Evolutionary conservation across 2,113 vertebrate genomes (phyloP).

Genomic region (Channa maculata): DNA sequence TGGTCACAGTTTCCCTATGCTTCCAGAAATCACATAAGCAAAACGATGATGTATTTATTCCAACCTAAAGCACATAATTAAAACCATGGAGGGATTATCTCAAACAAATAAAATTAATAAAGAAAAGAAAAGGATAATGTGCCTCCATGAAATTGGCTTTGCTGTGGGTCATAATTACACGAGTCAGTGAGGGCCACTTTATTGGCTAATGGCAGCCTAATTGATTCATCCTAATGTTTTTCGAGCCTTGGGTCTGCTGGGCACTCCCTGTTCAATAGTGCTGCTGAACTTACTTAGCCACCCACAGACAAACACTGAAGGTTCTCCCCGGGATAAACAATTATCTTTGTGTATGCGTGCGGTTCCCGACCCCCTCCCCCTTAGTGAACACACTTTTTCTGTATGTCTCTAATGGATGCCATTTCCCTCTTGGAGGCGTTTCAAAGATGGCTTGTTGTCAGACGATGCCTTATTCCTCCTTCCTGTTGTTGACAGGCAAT

Average conservation of each 20-base stretch:
- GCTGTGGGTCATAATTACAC: constrained; percentile 85
- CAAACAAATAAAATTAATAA: constrained; percentile 83
- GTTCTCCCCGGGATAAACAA: constrained; percentile 77
- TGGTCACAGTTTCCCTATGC: constrained; percentile 1
- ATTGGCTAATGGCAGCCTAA: constrained; percentile 83
- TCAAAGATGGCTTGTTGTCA: constrained; percentile 78
- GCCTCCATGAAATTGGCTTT: constrained; percentile 75
- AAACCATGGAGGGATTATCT: constrained; percentile 79
- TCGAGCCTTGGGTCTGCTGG: constrained; percentile 72
- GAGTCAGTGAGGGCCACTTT: constrained; percentile 81
- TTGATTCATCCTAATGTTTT: constrained; percentile 84
- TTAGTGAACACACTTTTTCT: constrained; percentile 50
- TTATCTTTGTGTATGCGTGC: constrained; percentile 58
- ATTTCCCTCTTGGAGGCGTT: constrained; percentile 75
- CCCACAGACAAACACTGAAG: constrained; percentile 71
- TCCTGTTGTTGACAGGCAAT: constrained; percentile 66
- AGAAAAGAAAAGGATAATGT: constrained; percentile 69
- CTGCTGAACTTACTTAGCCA: constrained; percentile 74
- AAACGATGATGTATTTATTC: constrained; percentile 77
- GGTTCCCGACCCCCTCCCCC: constrained; percentile 23
- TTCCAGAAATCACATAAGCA: constrained; percentile 20
- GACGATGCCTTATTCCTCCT: constrained; percentile 57
- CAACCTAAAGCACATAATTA: constrained; percentile 80
- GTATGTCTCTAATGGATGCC: constrained; percentile 75
- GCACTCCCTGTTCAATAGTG: constrained; percentile 67